Percentiles rank a stretch among this genome's conserved stretches.
Evolutionary conservation across 2,797 vertebrate genomes (phyloP).

Genomic region (Thamnophis elegans): DNA sequence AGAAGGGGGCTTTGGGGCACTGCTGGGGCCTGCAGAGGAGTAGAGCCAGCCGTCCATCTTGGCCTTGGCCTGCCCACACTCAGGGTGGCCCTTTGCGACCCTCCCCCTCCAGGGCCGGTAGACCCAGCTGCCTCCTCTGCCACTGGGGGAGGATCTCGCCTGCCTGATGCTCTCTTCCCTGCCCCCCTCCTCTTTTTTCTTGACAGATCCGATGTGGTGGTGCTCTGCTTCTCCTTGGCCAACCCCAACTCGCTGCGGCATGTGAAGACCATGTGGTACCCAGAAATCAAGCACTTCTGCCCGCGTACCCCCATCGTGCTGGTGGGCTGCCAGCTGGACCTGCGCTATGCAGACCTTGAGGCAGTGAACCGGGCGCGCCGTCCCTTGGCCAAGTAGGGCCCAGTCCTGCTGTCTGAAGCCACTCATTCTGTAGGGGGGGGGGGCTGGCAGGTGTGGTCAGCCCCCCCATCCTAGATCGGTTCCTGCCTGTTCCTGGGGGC

Average conservation of each 20-base stretch:
- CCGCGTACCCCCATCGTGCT: constrained; percentile 89
- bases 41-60: neutral
- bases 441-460: neutral
- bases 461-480: neutral
- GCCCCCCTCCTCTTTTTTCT: neutral
- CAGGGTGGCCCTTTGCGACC: neutral
- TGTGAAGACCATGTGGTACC: constrained; percentile 91
- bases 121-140: neutral
- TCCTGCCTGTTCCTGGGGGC: neutral
- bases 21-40: neutral
- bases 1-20: neutral
- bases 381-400: constrained; percentile 58
- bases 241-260: constrained; percentile 91
- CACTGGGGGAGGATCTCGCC: neutral
- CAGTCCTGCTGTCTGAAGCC: constrained; percentile 55
- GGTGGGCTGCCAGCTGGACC: constrained; percentile 93
- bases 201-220: constrained; percentile 87
- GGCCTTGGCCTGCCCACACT: neutral
- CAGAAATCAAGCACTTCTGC: constrained; percentile 94
- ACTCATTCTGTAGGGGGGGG: neutral
- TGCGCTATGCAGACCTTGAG: constrained; percentile 81
- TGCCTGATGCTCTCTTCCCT: no score
- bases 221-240: constrained; percentile 91
- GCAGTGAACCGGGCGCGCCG: constrained; percentile 58
- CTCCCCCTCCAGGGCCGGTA: neutral